Conservation (phyloP, 2,797 vertebrate genomes). For the Esox masquinongy region DNA sequence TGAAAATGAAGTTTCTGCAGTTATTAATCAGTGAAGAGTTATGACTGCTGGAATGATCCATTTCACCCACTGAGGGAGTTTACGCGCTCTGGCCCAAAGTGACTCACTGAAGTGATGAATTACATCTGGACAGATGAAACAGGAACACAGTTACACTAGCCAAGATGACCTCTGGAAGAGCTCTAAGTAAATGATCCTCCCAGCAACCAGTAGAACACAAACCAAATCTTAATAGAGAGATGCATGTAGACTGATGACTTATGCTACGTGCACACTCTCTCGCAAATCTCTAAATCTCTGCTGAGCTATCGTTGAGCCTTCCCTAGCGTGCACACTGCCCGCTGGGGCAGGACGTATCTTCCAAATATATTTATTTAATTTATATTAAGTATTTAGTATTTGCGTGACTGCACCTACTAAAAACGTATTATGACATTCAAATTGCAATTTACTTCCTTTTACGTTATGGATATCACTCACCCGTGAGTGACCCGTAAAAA, state of each 20-base stretch:
- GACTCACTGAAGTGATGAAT: constrained; percentile 44
- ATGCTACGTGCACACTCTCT: background rate
- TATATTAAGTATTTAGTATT: no score
- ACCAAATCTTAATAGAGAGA: background rate
- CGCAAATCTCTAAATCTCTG: no score
- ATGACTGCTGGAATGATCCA: constrained; percentile 25
- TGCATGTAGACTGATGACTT: background rate
- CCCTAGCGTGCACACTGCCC: no score
- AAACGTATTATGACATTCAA: no score
- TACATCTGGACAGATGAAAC: constrained; percentile 33
- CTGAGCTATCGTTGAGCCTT: no score
- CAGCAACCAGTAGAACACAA: background rate
- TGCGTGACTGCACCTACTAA: no score
- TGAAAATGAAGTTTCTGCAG: constrained; percentile 17
- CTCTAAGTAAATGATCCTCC: background rate
- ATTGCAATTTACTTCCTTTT: no score
- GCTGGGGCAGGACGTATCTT: no score
- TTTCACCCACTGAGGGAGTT: constrained; percentile 39
- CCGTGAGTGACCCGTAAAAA: no score
- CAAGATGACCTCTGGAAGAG: background rate
- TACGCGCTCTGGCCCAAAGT: constrained; percentile 26
- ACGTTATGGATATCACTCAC: no score
- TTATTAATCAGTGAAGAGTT: background rate
- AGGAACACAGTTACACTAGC: constrained; percentile 34
- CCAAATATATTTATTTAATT: no score